Conservation (phyloP, 2,797 vertebrate species). For the Danionella dracula region DNA sequence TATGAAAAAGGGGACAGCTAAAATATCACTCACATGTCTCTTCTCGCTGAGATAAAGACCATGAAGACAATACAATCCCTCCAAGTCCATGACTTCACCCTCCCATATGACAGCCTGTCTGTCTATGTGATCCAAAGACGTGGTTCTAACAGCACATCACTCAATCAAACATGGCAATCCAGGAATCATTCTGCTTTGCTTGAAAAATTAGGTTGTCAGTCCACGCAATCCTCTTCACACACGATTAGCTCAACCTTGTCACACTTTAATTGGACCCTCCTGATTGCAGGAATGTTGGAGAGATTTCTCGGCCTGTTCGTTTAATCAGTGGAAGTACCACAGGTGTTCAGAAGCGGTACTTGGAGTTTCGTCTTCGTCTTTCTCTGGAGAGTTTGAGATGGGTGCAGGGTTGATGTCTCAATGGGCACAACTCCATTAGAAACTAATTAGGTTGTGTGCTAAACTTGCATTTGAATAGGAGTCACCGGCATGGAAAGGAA, state of each 20-base stretch:
- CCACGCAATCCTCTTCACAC: conserved; percentile 6
- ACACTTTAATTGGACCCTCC: conserved; percentile 14
- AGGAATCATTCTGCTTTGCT: conserved; percentile 11
- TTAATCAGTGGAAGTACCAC: conserved; percentile 25
- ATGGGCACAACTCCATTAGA: conserved; percentile 41
- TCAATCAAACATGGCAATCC: conserved; percentile 28
- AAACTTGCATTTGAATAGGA: conserved; percentile 42
- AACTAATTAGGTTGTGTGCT: conserved; percentile 48
- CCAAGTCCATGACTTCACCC: not conserved
- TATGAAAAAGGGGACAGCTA: conserved; percentile 13
- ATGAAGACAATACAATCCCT: conserved; percentile 10
- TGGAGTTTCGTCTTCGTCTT: not conserved
- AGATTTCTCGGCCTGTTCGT: conserved; percentile 7
- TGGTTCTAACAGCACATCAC: conserved; percentile 30
- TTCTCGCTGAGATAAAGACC: conserved; percentile 28
- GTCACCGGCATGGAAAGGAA: conserved; percentile 38
- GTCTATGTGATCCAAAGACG: conserved; percentile 28
- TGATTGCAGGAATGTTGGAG: conserved; percentile 12
- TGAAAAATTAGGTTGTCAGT: conserved; percentile 34
- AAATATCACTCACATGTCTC: conserved; percentile 20
- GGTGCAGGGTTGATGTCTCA: conserved; percentile 29
- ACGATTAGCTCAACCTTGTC: conserved; percentile 17
- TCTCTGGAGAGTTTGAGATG: not conserved
- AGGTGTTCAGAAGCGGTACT: conserved; percentile 7
- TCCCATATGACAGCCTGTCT: conserved; percentile 32